These are phyloP conservation scores for Drosophila punjabiensis DNA, from an alignment of 1,140 invertebrate genomes.

Conservation along the genomic window DNA sequence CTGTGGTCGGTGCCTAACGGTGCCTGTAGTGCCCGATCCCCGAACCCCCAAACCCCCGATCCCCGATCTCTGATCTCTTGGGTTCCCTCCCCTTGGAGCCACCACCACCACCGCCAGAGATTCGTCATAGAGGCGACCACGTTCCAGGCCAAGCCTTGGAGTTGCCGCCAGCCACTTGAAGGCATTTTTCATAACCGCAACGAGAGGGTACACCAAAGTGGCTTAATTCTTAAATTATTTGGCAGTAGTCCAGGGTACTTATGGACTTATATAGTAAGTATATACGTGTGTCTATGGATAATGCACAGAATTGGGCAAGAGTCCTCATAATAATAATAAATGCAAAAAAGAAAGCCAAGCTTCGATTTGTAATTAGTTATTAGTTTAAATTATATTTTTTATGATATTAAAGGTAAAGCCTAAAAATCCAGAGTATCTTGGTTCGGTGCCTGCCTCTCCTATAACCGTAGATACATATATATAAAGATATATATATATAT, in stretches of 20 bases:
- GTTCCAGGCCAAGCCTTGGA: constrained; percentile 64
- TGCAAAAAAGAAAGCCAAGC: neutral
- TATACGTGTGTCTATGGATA: neutral
- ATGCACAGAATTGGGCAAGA: neutral
- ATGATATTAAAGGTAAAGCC: neutral
- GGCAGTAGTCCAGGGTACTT: constrained; percentile 11
- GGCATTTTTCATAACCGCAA: constrained; percentile 41
- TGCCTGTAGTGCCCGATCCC: constrained; percentile 59
- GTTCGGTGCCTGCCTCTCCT: constrained; percentile 14
- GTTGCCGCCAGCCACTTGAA: constrained; percentile 41
- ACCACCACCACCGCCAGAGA: constrained; percentile 40
- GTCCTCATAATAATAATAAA: neutral
- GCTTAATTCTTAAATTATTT: constrained; percentile 30
- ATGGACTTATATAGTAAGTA: neutral
- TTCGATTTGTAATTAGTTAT: constrained; percentile 5
- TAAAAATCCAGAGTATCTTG: constrained; percentile 14
- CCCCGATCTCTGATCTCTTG: neutral
- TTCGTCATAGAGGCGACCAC: constrained; percentile 72
- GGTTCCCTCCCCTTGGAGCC: neutral
- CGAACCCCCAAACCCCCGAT: neutral
- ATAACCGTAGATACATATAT: neutral
- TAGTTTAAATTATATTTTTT: neutral
- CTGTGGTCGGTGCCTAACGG: constrained; percentile 69
- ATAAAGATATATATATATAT: neutral
- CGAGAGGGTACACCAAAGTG: constrained; percentile 37